These are phyloP conservation scores for Procavia capensis DNA, from an alignment of 2,113 vertebrate species.

Conservation along the genomic window DNA sequence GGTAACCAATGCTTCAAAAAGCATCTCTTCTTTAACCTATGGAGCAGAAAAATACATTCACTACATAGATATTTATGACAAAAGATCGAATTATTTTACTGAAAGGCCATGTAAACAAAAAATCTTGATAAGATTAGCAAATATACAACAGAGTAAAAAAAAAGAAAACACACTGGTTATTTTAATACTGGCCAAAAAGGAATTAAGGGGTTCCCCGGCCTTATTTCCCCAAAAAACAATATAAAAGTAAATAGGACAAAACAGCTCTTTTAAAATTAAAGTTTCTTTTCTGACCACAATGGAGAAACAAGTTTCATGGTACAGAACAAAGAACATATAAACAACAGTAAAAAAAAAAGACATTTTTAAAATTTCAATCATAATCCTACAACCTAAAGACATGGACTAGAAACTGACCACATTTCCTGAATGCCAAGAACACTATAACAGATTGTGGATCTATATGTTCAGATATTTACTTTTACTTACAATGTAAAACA, in stretches of 20 bases:
- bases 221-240: background rate
- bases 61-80: slow-evolving; percentile 11
- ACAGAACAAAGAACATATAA: background rate
- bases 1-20: slow-evolving; percentile 97
- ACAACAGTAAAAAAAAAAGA: slow-evolving; percentile 3
- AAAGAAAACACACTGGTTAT: background rate
- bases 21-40: slow-evolving; percentile 98
- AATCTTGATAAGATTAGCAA: slow-evolving; percentile 15
- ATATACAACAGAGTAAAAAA: background rate
- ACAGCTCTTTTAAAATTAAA: slow-evolving; percentile 2
- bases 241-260: background rate
- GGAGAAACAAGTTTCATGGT: background rate
- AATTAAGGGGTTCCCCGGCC: background rate
- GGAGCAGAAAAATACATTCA: slow-evolving; percentile 53
- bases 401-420: slow-evolving; percentile 7
- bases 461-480: background rate
- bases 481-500: slow-evolving; percentile 30
- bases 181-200: background rate
- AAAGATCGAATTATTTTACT: background rate
- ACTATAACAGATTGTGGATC: background rate
- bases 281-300: slow-evolving; percentile 34
- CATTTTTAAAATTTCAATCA: background rate
- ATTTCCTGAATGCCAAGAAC: slow-evolving; percentile 23
- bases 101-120: slow-evolving; percentile 34
- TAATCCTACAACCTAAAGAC: background rate